Evolutionary conservation across 2,888 invertebrate genomes (phyloP).

Genomic region (Lepidonotus clava): DNA sequence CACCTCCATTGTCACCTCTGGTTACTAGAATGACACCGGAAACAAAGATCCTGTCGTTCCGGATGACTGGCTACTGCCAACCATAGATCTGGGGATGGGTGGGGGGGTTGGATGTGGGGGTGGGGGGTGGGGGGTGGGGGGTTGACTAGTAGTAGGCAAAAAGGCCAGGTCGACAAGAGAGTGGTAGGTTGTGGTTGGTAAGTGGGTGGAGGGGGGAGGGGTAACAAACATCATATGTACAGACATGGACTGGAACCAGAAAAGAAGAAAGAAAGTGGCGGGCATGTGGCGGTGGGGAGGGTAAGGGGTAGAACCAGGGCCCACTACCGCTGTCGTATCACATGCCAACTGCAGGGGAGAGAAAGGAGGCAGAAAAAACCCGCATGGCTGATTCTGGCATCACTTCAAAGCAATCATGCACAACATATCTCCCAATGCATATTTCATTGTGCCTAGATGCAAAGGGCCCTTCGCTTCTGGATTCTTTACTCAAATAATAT

Average conservation of each 20-base stretch:
- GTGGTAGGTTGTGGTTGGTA: background rate
- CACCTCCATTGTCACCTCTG: background rate
- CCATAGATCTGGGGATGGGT: background rate
- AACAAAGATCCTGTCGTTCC: background rate
- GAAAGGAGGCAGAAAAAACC: background rate
- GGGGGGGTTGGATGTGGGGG: background rate
- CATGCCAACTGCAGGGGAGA: constrained; percentile 7
- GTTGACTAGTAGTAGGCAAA: background rate
- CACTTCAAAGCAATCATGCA: constrained; percentile 43
- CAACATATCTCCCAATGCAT: constrained; percentile 49
- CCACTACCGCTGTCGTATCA: background rate
- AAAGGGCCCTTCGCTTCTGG: no score
- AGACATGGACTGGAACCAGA: background rate
- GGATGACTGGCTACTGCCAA: background rate
- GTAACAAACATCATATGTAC: background rate
- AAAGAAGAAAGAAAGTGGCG: background rate
- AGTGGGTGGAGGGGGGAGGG: background rate
- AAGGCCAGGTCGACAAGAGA: background rate
- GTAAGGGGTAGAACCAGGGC: background rate
- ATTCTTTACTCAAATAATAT: background rate
- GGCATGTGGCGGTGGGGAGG: background rate
- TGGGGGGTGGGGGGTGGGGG: background rate
- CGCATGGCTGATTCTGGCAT: constrained; percentile 6
- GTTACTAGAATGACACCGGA: background rate
- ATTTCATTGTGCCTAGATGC: background rate